Evolutionary conservation across 2,888 invertebrate genomes (phyloP).

Genomic region (Epiblema foenella): DNA sequence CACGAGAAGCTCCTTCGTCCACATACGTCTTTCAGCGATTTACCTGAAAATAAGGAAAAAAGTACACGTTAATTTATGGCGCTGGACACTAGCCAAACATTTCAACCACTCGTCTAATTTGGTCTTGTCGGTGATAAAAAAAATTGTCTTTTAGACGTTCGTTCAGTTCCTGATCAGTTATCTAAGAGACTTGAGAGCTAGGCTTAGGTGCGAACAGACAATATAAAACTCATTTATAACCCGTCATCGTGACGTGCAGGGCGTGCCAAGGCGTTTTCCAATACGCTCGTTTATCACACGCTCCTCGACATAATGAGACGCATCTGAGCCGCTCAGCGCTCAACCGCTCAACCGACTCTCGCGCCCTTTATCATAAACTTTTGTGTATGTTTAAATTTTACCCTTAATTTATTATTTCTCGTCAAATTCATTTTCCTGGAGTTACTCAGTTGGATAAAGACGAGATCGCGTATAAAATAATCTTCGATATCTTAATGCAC

Average conservation of each 20-base stretch:
- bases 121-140: conserved; percentile 77
- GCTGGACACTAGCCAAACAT: conserved; percentile 79
- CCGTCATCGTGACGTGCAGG: conserved; percentile 77
- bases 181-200: conserved; percentile 70
- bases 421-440: background rate
- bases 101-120: conserved; percentile 80
- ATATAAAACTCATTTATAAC: conserved; percentile 83
- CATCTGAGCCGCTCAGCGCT: conserved; percentile 63
- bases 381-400: conserved; percentile 22
- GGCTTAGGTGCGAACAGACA: conserved; percentile 80
- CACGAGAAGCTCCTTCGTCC: conserved; percentile 61
- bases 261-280: conserved; percentile 81
- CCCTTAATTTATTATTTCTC: background rate
- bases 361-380: conserved; percentile 32
- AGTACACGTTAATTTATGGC: conserved; percentile 79
- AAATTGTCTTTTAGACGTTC: conserved; percentile 68
- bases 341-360: conserved; percentile 27
- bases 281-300: conserved; percentile 82
- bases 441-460: background rate
- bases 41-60: conserved; percentile 83
- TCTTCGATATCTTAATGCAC: background rate
- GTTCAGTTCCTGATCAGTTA: conserved; percentile 71
- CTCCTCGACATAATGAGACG: conserved; percentile 79
- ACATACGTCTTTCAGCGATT: conserved; percentile 75
- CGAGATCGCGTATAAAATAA: background rate